Conservation (phyloP, 2,113 vertebrate genomes). For the Chloroceryle aenea region DNA sequence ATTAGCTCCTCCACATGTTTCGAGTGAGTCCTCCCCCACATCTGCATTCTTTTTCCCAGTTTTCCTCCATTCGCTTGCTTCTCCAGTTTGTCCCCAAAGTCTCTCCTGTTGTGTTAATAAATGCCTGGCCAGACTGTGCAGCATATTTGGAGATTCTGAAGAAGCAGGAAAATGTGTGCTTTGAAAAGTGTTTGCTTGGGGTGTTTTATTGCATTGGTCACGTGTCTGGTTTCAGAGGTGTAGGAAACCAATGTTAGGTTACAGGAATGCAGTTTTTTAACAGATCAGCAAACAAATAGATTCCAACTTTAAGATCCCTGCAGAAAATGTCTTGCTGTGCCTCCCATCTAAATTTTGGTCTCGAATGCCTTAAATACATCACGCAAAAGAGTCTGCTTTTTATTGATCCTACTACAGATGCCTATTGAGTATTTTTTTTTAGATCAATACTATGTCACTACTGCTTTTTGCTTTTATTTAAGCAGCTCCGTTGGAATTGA, state of each 20-base stretch:
- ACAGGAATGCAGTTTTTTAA: background rate
- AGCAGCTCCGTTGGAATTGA: background rate
- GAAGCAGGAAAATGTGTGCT: background rate
- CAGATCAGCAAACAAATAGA: background rate
- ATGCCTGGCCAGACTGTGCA: background rate
- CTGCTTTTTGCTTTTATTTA: background rate
- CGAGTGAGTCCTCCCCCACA: constrained; percentile 22
- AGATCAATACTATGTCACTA: fast-evolving
- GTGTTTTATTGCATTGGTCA: background rate
- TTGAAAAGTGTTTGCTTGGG: background rate
- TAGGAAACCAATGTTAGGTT: background rate
- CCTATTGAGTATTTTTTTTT: background rate
- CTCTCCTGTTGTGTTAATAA: background rate
- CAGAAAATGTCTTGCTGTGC: background rate
- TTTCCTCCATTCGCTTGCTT: background rate
- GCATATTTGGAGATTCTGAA: background rate
- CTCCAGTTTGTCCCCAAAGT: background rate
- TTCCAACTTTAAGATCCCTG: background rate
- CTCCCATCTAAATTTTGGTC: background rate
- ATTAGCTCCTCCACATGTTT: constrained; percentile 26
- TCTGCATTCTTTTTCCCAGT: background rate
- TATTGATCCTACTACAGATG: background rate
- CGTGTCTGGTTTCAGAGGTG: background rate
- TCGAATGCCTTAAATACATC: background rate
- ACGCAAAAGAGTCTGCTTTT: background rate